phyloP scores from a whole-genome alignment of 2,113 vertebrate species.

The Cryptoleucopteryx plumbea region DNA sequence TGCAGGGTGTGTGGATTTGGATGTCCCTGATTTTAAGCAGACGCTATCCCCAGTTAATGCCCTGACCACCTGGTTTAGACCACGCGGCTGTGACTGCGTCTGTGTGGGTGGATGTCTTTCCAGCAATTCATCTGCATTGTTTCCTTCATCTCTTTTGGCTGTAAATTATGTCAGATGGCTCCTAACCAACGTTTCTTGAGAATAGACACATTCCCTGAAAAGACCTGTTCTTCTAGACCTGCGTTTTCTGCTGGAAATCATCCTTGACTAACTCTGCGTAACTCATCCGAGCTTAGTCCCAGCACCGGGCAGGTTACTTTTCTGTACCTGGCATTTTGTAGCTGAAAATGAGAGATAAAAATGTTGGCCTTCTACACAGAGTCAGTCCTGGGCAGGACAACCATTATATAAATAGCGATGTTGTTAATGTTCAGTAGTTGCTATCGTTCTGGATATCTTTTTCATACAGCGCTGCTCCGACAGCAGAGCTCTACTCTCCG shows the following conservation, averaged over 20 bases:
- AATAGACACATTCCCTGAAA: neutral
- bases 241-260: neutral
- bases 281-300: neutral
- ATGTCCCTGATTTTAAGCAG: neutral
- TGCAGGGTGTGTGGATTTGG: neutral
- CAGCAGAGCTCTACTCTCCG: neutral
- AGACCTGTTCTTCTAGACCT: neutral
- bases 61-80: neutral
- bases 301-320: accelerated
- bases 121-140: neutral
- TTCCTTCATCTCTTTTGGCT: neutral
- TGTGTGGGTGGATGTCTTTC: neutral
- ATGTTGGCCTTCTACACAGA: neutral
- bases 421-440: neutral
- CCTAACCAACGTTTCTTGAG: neutral
- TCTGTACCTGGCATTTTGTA: neutral
- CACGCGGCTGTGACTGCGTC: neutral
- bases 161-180: neutral
- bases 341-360: neutral
- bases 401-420: accelerated
- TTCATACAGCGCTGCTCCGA: neutral
- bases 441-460: neutral
- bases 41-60: neutral
- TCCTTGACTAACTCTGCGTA: neutral
- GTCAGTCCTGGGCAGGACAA: neutral